These are phyloP conservation scores for Drosophila elegans DNA, from an alignment of 1,140 invertebrate species.

Conservation along the genomic window DNA sequence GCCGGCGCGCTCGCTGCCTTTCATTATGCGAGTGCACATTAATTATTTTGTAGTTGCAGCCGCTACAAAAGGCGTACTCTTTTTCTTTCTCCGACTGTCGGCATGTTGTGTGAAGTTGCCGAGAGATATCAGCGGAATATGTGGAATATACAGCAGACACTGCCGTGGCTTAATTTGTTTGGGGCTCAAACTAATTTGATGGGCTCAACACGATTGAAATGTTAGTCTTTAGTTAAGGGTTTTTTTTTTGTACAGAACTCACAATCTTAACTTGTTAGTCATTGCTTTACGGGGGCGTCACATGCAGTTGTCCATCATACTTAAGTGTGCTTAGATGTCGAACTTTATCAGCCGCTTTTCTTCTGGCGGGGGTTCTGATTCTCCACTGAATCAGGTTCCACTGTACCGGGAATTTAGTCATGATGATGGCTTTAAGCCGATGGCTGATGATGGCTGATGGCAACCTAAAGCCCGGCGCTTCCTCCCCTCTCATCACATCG, in stretches of 20 bases:
- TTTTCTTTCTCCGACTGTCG: slow-evolving; percentile 28
- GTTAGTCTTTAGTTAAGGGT: slow-evolving; percentile 6
- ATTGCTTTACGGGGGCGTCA: slow-evolving; percentile 33
- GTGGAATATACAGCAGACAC: slow-evolving; percentile 26
- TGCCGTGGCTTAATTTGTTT: slow-evolving; percentile 32
- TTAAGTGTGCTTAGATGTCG: slow-evolving; percentile 22
- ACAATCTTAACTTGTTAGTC: slow-evolving; percentile 36
- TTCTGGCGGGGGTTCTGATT: not conserved
- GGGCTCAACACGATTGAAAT: slow-evolving; percentile 46
- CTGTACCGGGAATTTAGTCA: slow-evolving; percentile 21
- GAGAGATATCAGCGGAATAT: slow-evolving; percentile 28
- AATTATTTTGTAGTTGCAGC: slow-evolving; percentile 74
- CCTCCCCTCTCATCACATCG: slow-evolving; percentile 16
- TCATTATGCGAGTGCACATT: slow-evolving; percentile 81
- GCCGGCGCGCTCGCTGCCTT: slow-evolving; percentile 34
- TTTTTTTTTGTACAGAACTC: slow-evolving; percentile 15
- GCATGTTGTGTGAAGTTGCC: slow-evolving; percentile 45
- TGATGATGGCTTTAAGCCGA: slow-evolving; percentile 19
- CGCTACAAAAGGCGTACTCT: slow-evolving; percentile 39
- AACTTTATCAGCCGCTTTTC: slow-evolving; percentile 33
- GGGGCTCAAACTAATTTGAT: slow-evolving; percentile 44
- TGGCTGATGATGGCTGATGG: too few relatives aligned
- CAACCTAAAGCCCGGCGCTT: slow-evolving; percentile 43
- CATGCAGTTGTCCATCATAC: slow-evolving; percentile 43
- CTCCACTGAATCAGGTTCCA: slow-evolving; percentile 8